A percentile compares a stretch with the other conserved stretches of the same genome.
phyloP scores from a whole-genome alignment of 2,797 vertebrate species.

The Paedocypris micromegethes region DNA sequence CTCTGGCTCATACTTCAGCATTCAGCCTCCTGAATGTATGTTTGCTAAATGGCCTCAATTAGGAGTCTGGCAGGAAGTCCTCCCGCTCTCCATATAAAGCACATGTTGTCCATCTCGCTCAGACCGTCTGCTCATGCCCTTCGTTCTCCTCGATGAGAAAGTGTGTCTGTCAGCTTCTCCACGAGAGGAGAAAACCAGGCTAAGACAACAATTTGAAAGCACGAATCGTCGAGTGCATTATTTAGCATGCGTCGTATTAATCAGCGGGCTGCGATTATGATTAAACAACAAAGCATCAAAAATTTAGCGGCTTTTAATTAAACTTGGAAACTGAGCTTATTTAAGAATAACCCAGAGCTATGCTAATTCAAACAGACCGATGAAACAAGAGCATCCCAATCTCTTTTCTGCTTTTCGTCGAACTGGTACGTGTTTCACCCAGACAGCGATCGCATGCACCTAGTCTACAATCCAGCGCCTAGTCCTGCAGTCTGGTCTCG shows the following conservation, averaged over 20 bases:
- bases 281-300: conserved; percentile 73
- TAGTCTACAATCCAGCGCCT: conserved; percentile 28
- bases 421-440: neutral
- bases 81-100: conserved; percentile 55
- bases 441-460: conserved; percentile 17
- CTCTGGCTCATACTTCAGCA: conserved; percentile 71
- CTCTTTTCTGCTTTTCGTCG: neutral
- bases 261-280: conserved; percentile 69
- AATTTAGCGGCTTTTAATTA: conserved; percentile 76
- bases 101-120: conserved; percentile 50
- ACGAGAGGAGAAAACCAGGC: conserved; percentile 10
- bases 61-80: conserved; percentile 63
- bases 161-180: conserved; percentile 38
- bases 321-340: conserved; percentile 65
- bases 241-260: conserved; percentile 65
- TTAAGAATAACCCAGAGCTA: conserved; percentile 75
- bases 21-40: conserved; percentile 67
- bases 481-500: conserved; percentile 28
- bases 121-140: conserved; percentile 40
- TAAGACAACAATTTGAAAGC: conserved; percentile 49
- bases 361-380: conserved; percentile 62
- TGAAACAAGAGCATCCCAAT: neutral
- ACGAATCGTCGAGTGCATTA: conserved; percentile 67
- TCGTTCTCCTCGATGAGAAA: conserved; percentile 41
- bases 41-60: conserved; percentile 74